Base-by-base conservation (phyloP, 2,888 invertebrate genomes). In the Maniola hyperantus region DNA sequence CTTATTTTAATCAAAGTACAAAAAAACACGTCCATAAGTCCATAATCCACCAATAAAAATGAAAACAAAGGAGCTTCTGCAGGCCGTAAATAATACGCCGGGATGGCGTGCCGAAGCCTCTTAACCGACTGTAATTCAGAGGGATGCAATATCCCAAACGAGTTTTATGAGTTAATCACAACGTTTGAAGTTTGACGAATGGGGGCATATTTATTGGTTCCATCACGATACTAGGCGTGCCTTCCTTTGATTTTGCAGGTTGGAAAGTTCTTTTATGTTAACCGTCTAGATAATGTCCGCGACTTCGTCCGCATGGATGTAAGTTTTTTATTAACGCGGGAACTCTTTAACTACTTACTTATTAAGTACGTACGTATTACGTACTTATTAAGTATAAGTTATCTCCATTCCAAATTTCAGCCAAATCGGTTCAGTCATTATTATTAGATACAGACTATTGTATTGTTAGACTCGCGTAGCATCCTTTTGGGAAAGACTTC, bases 141-240 rank as follows among this genome's bases (percentile, higher is more conserved):
- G 74, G 74, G 76, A 71, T 72, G 70, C 74, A 72, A 74, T 75
- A 78, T 77, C 78, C 77, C 76, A 79, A 79, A 77, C 77, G 76
- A 77, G 81, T 80, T 88, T 88, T 89, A 90, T 87, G 85, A 85
- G 87, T 88, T 90, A 91, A 91, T 91, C 89, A 84, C 79, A 76
- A 75, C 77, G 81, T 87, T 88, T 85, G 86, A 89, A 88, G 83
- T 90, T 91, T 91, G 91, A 90, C 86, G 86, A 83, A 91, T 84
- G 48, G 57, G 78, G 76, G 74, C 75, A 73, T 79, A 85, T 88
- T 89, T 89, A 90, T 91, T 76, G 84, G 74, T 79, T 83, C 66
- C 77, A 79, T 83, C 90, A 90, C 90, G 90, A 74, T 73, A 80
- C 73, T 68, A 63, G 70, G 71, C 55, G 64, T 69, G 68, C 69